Evolutionary conservation across 2,113 vertebrate genomes (phyloP).

Genomic region (Brachirus orientalis): DNA sequence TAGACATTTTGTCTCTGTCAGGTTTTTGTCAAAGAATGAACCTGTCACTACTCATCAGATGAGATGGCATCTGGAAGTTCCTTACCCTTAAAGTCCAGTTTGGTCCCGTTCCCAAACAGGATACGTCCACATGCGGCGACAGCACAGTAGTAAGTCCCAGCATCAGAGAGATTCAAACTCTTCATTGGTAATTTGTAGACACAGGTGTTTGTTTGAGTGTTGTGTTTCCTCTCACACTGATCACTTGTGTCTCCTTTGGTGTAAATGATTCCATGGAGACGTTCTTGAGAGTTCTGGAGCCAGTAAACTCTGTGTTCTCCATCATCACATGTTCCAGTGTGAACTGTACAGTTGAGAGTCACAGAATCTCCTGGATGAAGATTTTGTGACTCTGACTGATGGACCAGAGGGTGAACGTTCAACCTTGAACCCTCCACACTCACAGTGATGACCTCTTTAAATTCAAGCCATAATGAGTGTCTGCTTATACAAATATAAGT

Average conservation of each 20-base stretch:
- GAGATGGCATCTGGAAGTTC: no score
- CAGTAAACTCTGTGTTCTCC: constrained; percentile 64
- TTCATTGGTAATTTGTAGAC: constrained; percentile 38
- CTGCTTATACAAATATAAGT: constrained; percentile 44
- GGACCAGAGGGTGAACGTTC: background rate
- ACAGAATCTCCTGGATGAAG: constrained; percentile 51
- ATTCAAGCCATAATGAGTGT: background rate
- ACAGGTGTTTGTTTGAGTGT: constrained; percentile 48
- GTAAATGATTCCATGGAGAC: constrained; percentile 53
- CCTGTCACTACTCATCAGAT: no score
- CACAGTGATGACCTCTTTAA: constrained; percentile 4
- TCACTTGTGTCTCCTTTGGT: constrained; percentile 28
- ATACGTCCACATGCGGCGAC: constrained; percentile 57
- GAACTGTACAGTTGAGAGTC: constrained; percentile 60
- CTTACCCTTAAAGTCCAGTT: constrained; percentile 18
- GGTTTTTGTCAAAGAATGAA: no score
- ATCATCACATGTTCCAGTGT: constrained; percentile 47
- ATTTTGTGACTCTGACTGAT: constrained; percentile 19
- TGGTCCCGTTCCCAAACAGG: constrained; percentile 52
- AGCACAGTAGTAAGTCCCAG: constrained; percentile 51
- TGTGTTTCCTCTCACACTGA: constrained; percentile 39
- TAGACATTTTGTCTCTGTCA: background rate
- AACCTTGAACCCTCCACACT: constrained; percentile 11
- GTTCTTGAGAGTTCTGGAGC: constrained; percentile 44
- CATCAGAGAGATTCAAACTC: constrained; percentile 9